Evolutionary conservation across 2,113 vertebrate species (phyloP), one percentile per base, ranked within the genome.

Genomic region (Myotis yumanensis): DNA sequence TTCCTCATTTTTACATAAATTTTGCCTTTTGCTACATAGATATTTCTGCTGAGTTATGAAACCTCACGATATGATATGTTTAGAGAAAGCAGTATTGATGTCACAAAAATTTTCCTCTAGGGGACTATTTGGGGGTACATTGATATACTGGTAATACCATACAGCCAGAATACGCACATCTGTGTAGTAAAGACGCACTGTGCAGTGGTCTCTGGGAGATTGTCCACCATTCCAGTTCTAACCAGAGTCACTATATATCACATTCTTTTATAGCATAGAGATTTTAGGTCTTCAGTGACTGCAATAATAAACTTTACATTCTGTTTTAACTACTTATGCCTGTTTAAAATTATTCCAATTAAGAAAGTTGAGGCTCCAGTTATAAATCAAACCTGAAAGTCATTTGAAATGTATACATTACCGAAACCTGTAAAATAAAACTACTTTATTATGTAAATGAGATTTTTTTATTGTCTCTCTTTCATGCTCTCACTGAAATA

Each of bases 291-390:
- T 90, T 62, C n/a, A 66, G 15, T 30, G 11, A 94, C 35, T 76
- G 4, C 18, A 43, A 48, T 72, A 62, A 28, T 30, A 72, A 79
- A 71, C 5, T 75, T 79, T 57, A 3, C 54, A 18, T 89, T 83
- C 72, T 43, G 5, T 64, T 82, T 89, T 83, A 91, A 72, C 16
- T 11, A 48, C 15, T 3, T 37, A 30, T 69, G 14, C 35, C 22
- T 46, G 90, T 84, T 95, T 76, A 86, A 95, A 96, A 76, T 92
- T 46, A 48, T 64, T 89, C 54, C 72, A 94, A 84, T 91, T 64
- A 75, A 79, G 25, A 37, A 82, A 59, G 3, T 59, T 81, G 37
- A 73, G 30, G 93, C 76, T 84, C 5, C 1, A 73, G 8, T 64
- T 69, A 73, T 43, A 93, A 76, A 46, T 68, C 51, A 90, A 92